These are phyloP conservation scores for Heliothis peltigera DNA, from an alignment of 2,888 invertebrate species.

Conservation along the genomic window DNA sequence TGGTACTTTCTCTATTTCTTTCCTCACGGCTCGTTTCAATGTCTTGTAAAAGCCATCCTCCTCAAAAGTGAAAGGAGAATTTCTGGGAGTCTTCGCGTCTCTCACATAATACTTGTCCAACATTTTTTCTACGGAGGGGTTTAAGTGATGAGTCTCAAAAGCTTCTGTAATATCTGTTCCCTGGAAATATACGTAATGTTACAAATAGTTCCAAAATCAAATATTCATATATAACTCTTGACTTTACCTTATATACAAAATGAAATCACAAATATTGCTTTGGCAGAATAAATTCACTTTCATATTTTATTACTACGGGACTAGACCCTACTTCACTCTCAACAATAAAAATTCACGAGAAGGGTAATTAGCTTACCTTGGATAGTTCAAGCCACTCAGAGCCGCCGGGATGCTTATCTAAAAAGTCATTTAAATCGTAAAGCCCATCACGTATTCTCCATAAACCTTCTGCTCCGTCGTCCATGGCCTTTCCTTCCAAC, in stretches of 20 bases:
- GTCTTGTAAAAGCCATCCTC: conserved; percentile 93
- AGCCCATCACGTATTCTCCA: conserved; percentile 94
- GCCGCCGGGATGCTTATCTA: conserved; percentile 96
- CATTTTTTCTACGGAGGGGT: conserved; percentile 87
- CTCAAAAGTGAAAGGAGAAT: conserved; percentile 93
- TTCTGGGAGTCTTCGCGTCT: conserved; percentile 91
- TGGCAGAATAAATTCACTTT: conserved; percentile 22
- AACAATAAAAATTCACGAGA: conserved; percentile 40
- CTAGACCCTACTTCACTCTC: conserved; percentile 29
- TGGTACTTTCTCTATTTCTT: conserved; percentile 89
- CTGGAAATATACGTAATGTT: conserved; percentile 13
- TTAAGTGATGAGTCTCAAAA: conserved; percentile 90
- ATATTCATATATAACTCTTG: background rate
- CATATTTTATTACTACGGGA: conserved; percentile 26
- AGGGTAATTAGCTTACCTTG: conserved; percentile 84
- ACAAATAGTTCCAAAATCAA: background rate
- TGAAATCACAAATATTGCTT: conserved; percentile 31
- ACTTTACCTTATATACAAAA: conserved; percentile 15
- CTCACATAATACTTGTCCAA: conserved; percentile 92
- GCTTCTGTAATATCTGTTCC: conserved; percentile 91
- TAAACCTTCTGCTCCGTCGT: conserved; percentile 93
- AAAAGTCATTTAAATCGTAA: conserved; percentile 95
- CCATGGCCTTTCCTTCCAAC: conserved; percentile 91
- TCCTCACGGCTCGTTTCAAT: conserved; percentile 89
- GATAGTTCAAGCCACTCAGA: conserved; percentile 93